Evolutionary conservation across 2,113 vertebrate species (phyloP), one percentile per base, ranked within the genome.

Genomic region (Sapajus apella): DNA sequence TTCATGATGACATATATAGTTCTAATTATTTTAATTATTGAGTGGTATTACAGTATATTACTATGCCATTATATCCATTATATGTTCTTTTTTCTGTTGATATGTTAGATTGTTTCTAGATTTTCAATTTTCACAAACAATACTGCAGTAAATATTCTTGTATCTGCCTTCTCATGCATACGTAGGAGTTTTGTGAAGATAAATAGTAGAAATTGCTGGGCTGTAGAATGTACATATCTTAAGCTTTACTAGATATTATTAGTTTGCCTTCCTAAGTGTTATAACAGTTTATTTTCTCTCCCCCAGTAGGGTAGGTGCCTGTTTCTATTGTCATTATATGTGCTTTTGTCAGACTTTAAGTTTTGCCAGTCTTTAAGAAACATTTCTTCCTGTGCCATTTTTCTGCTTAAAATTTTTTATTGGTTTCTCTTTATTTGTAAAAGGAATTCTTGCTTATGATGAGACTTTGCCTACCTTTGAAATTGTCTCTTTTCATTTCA

Each of bases 21-120:
- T 91, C 30, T 84, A 77, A 68, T 52, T 93, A 90, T 30, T 90
- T 83, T 90, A 64, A 87, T 85, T 76, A 86, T 61, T 47, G 8
- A 80, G 23, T 82, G 45, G 37, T n/a, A 81, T 84, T 76, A 47
- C 1, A 68, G 3, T 89, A 20, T 25, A 88, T 80, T 85, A 80
- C 20, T 75, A 2, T 88, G 55, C 37, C 37, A 40, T 40, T 40
- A 40, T 40, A 40, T 40, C 25, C 30, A 70, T 85, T 88, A 52
- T 75, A 1, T 70, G 40, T n/a, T 92, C 3, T 43, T 37, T 81
- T 92, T 73, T 75, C 66, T 86, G 47, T 73, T 45, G 52, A 81
- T 73, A 47, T 47, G 2, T 23, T 86, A 16, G 4, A 18, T 47
- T 73, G 25, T 86, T 94, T 96, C 20, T 35, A 94, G 10, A 40